Percentiles rank a stretch among this genome's conserved stretches.
These are phyloP conservation scores for Pollenia angustigena DNA, from an alignment of 2,888 invertebrate genomes.

Conservation along the genomic window DNA sequence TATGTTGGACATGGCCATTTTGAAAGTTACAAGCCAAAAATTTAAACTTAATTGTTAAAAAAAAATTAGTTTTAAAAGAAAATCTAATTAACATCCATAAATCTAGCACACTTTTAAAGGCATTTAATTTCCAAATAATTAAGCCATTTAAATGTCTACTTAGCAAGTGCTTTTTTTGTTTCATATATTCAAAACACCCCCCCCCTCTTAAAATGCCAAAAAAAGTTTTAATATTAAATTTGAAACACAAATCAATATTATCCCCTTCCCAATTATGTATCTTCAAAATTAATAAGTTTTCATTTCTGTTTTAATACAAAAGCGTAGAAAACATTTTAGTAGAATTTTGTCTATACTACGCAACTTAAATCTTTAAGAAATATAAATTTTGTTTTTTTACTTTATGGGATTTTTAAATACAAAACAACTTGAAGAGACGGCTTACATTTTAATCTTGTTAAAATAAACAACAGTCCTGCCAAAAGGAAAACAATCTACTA, in stretches of 20 bases:
- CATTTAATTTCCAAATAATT: neutral
- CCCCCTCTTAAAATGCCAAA: no score
- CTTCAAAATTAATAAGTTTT: neutral
- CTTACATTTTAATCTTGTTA: constrained; percentile 52
- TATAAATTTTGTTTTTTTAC: constrained; percentile 13
- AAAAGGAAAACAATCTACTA: constrained; percentile 35
- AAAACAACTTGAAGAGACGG: constrained; percentile 12
- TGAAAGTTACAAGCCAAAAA: no score
- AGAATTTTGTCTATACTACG: neutral
- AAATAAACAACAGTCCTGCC: constrained; percentile 49
- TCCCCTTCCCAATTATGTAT: neutral
- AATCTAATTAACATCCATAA: no score
- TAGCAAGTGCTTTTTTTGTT: neutral
- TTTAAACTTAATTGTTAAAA: no score
- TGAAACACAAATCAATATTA: neutral
- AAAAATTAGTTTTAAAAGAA: no score
- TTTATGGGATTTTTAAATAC: constrained; percentile 1
- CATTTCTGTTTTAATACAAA: neutral
- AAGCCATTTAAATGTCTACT: constrained; percentile 13
- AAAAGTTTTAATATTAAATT: neutral
- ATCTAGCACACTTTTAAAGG: no score
- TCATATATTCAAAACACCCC: no score
- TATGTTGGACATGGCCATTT: no score
- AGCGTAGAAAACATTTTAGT: neutral
- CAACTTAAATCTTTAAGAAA: constrained; percentile 19